Evolutionary conservation across 2,113 vertebrate species (phyloP).

Genomic region (Poeciliopsis turrubarensis): DNA sequence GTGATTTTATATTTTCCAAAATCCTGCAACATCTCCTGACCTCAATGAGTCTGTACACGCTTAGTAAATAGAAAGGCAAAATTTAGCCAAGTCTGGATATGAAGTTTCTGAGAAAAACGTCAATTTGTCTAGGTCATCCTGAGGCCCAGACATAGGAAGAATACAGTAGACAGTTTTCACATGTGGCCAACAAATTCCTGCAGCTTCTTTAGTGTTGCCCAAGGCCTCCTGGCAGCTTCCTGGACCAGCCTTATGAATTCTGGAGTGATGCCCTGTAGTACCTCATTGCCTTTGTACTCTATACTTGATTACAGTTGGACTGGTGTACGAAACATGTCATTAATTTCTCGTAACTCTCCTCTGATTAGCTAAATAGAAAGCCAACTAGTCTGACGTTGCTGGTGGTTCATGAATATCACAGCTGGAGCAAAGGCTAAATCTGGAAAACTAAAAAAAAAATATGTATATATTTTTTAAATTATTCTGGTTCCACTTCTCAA

Average conservation of each 20-base stretch:
- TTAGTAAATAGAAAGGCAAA: not conserved
- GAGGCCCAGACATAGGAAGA: not conserved
- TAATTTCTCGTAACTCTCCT: not conserved
- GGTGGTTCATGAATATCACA: not conserved
- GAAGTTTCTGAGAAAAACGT: not conserved
- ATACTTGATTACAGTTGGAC: not conserved
- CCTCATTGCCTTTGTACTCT: not conserved
- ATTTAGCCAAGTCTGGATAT: not conserved
- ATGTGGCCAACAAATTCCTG: not conserved
- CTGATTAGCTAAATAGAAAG: not conserved
- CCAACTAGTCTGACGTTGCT: not conserved
- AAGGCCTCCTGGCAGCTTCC: not conserved
- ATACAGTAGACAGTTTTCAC: not conserved
- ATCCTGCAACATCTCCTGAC: not conserved
- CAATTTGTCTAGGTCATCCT: not conserved
- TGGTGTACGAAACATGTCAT: not conserved
- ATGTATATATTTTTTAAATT: not conserved
- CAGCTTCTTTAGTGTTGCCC: not conserved
- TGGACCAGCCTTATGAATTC: not conserved
- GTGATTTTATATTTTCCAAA: no score
- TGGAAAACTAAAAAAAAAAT: not conserved
- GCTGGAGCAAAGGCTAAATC: not conserved
- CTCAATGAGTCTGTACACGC: no score
- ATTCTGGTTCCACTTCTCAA: not conserved
- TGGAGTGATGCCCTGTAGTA: not conserved